Evolutionary conservation across 30 jellyfish, hydroid and myxozoan species (phyloP), one percentile per base, ranked within the genome.

Genomic region (Chrysaora quinquecirrha): DNA sequence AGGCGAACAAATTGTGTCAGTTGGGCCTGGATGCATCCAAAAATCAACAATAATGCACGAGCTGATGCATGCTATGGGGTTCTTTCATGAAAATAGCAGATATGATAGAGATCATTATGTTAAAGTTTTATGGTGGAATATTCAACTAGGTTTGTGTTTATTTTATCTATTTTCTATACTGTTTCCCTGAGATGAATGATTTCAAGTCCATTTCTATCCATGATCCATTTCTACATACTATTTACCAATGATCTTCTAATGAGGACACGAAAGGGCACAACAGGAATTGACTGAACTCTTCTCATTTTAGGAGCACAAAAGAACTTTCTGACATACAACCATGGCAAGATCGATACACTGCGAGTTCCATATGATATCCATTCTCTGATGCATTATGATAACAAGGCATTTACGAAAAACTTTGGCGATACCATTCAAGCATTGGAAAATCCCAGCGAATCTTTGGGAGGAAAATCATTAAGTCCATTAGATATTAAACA

Each of bases 101-200:
- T 87, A 71, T 38, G 99, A 94, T 66, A 89, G 99, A 48, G 99
- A 87, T 67, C 77, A 73, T 0, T 87, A 81, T 62, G 97, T 93
- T 30, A 87, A 87, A 63, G 91, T 93, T 12, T 47, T 93, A n/a
- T 93, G 98, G 99, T 94, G 99, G 99, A 94, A 94, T 48, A 83
- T 94, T 31, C 95, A 84, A 34, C 74, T 76, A 58, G 99, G 99
- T 94, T 58, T 66, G 98, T 11, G 28, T 12, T 20, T 20, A n/a
- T n/a, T n/a, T n/a, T n/a, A n/a, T n/a, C n/a, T n/a, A n/a, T n/a
- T n/a, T n/a, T n/a, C n/a, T n/a, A n/a, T n/a, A n/a, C n/a, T n/a
- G n/a, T n/a, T n/a, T n/a, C n/a, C n/a, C n/a, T n/a, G n/a, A n/a
- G n/a, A n/a, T n/a, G n/a, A n/a, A n/a, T n/a, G n/a, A n/a, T n/a